phyloP scores from a whole-genome alignment of 2,888 invertebrate genomes.

The Pandemis heparana region DNA sequence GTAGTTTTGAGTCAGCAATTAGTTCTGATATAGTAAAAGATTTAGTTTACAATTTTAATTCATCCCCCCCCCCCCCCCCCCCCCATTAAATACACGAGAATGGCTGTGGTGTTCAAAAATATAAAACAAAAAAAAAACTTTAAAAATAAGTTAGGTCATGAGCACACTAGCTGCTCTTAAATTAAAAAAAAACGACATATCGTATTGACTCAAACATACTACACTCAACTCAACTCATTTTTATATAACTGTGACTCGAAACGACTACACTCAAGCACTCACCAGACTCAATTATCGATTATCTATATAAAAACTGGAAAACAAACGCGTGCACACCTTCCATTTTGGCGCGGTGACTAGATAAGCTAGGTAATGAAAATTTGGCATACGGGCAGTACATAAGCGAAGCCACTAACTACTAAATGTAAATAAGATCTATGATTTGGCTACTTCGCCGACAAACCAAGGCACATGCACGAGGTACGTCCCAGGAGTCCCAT shows the following conservation, averaged over 20 bases:
- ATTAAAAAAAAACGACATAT: background rate
- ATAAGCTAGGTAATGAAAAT: conserved; percentile 56
- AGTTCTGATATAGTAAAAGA: no score
- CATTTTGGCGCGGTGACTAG: conserved; percentile 64
- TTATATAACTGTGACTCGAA: background rate
- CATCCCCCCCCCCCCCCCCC: no score
- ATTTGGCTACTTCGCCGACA: conserved; percentile 32
- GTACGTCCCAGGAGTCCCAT: background rate
- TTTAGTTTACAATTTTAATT: no score
- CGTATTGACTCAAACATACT: background rate
- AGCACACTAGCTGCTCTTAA: no score
- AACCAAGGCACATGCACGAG: conserved; percentile 50
- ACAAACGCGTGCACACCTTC: conserved; percentile 38
- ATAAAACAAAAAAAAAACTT: no score
- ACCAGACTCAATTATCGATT: background rate
- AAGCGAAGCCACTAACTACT: conserved; percentile 43
- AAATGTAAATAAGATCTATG: conserved; percentile 44
- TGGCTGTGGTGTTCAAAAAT: no score
- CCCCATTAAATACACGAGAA: background rate
- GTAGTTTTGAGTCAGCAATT: background rate
- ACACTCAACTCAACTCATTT: background rate
- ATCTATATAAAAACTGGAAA: background rate
- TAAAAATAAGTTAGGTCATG: no score
- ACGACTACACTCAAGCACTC: conserved; percentile 3
- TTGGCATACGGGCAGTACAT: conserved; percentile 49